A percentile compares a stretch with the other conserved stretches of the same genome.
Evolutionary conservation across 2,888 invertebrate genomes (phyloP).

Genomic region (Alitta virens): DNA sequence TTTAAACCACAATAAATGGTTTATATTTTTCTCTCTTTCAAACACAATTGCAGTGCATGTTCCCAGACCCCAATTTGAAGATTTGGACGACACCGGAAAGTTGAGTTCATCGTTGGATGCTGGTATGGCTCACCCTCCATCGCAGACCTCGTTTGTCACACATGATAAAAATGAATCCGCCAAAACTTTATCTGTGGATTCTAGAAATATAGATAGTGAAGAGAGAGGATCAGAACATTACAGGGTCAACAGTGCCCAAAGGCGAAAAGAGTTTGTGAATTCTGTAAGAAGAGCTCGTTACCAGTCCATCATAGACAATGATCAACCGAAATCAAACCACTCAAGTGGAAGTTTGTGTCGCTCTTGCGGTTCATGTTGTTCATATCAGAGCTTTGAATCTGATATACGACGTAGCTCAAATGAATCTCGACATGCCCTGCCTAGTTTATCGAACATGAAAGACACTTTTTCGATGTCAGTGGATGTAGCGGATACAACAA

Average conservation of each 20-base stretch:
- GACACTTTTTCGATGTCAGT: neutral
- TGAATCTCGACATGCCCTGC: neutral
- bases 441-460: neutral
- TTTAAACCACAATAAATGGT: too few species aligned
- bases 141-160: too few species aligned
- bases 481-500: neutral
- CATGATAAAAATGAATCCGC: too few species aligned
- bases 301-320: slow-evolving; percentile 1
- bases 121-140: too few species aligned
- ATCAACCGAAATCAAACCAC: neutral
- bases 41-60: too few species aligned
- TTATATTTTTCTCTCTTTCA: too few species aligned
- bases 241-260: slow-evolving; percentile 14
- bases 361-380: slow-evolving; percentile 9
- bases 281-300: slow-evolving; percentile 12
- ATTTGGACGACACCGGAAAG: too few species aligned
- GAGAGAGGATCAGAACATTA: neutral
- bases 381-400: neutral
- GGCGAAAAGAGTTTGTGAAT: slow-evolving; percentile 15
- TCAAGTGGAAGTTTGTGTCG: slow-evolving; percentile 3
- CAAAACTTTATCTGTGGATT: too few species aligned
- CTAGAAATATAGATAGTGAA: too few species aligned
- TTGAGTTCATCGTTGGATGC: too few species aligned
- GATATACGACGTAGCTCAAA: neutral
- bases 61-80: too few species aligned